Evolutionary conservation across 2,113 vertebrate genomes (phyloP).

Genomic region (Guaruba guarouba): DNA sequence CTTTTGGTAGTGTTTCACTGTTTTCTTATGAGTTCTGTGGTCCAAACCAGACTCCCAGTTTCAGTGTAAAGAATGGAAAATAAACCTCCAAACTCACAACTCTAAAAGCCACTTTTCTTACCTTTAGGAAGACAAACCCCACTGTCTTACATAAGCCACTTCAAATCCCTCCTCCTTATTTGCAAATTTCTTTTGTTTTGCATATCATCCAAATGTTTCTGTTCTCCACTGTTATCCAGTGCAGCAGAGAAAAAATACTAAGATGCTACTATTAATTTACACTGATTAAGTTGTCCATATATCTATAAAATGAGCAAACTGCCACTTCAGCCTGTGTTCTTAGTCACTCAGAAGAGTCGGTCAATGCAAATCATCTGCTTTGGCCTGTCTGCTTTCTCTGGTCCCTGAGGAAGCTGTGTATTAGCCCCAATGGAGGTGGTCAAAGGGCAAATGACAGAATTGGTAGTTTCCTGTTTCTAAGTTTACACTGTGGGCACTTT

Average conservation of each 20-base stretch:
- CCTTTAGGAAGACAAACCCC: not conserved
- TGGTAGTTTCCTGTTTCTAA: slow-evolving; percentile 49
- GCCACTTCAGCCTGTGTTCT: not conserved
- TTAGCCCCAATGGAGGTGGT: not conserved
- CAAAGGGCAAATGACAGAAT: slow-evolving; percentile 43
- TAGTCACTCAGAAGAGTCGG: not conserved
- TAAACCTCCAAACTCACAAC: not conserved
- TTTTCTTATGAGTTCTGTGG: not conserved
- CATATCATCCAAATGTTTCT: not conserved
- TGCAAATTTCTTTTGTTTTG: not conserved
- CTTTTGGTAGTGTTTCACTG: not conserved
- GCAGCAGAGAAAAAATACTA: not conserved
- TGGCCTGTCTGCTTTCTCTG: not conserved
- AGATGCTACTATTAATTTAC: not conserved
- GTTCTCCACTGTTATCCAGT: not conserved
- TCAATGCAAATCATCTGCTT: not conserved
- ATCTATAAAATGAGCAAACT: not conserved
- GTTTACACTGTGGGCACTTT: not conserved
- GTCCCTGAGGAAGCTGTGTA: not conserved
- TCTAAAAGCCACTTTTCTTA: not conserved
- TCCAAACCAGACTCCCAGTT: not conserved
- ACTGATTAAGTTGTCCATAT: not conserved
- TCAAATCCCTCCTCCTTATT: not conserved
- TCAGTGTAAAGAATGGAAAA: not conserved
- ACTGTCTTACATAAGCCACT: not conserved